Evolutionary conservation across 2,888 invertebrate species (phyloP).

Genomic region (Drosophila mercatorum): DNA sequence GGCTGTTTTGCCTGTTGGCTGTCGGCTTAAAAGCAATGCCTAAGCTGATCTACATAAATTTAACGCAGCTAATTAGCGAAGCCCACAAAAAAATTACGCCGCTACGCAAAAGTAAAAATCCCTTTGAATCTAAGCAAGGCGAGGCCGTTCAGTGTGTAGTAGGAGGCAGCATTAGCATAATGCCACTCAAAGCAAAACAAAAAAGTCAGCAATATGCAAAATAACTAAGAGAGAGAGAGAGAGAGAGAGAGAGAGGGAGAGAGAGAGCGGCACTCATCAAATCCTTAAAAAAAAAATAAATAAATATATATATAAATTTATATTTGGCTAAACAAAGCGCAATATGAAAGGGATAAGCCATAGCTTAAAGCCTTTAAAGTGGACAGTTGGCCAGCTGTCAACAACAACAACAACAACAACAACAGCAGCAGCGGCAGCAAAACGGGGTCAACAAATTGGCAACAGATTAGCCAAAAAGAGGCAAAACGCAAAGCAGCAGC

Average conservation of each 20-base stretch:
- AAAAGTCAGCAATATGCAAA: slow-evolving; percentile 46
- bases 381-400: background rate
- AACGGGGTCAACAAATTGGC: slow-evolving; percentile 66
- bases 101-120: slow-evolving; percentile 33
- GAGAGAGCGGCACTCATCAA: slow-evolving; percentile 18
- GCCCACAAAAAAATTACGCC: slow-evolving; percentile 41
- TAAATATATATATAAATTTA: background rate
- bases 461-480: slow-evolving; percentile 62
- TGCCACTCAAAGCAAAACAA: slow-evolving; percentile 23
- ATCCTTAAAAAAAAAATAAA: slow-evolving; percentile 16
- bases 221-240: slow-evolving; percentile 11
- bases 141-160: background rate
- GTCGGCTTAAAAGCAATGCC: slow-evolving; percentile 39
- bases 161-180: slow-evolving; percentile 61
- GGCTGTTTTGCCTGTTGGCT: slow-evolving; percentile 21
- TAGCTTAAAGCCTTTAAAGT: slow-evolving; percentile 23
- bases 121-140: slow-evolving; percentile 45
- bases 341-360: slow-evolving; percentile 3
- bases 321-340: slow-evolving; percentile 9
- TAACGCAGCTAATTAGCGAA: slow-evolving; percentile 69
- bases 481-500: background rate
- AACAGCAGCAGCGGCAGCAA: slow-evolving; percentile 1
- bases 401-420: no score
- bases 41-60: slow-evolving; percentile 72
- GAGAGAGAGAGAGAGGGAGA: background rate